Percentiles rank a stretch among this genome's conserved stretches.
phyloP scores from a whole-genome alignment of 2,888 invertebrate species.

The Zygaena filipendulae region DNA sequence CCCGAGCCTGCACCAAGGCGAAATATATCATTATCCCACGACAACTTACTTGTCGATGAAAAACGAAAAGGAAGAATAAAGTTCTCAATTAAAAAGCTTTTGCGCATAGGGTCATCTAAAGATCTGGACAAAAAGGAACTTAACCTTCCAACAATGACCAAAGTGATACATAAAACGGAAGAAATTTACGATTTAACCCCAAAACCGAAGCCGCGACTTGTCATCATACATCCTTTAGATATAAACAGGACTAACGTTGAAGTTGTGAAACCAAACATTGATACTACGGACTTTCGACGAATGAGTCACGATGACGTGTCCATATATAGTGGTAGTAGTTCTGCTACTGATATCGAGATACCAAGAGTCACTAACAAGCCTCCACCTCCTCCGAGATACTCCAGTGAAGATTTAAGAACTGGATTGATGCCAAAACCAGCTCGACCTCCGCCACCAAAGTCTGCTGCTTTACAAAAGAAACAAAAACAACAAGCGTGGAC shows the following conservation, averaged over 20 bases:
- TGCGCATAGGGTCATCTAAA: constrained; percentile 81
- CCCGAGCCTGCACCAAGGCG: constrained; percentile 78
- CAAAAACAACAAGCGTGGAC: constrained; percentile 65
- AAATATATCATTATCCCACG: constrained; percentile 79
- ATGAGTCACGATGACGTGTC: constrained; percentile 64
- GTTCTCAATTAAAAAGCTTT: constrained; percentile 85
- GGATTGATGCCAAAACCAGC: constrained; percentile 71
- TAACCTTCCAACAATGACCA: constrained; percentile 39
- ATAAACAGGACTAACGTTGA: constrained; percentile 85
- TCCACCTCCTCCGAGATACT: constrained; percentile 80
- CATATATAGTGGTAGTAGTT: constrained; percentile 54
- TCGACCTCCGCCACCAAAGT: constrained; percentile 80
- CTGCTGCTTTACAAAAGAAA: constrained; percentile 71
- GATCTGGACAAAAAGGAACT: constrained; percentile 72
- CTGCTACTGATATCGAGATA: constrained; percentile 42
- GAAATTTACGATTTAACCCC: constrained; percentile 68
- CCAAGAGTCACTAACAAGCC: constrained; percentile 68
- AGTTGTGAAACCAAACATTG: constrained; percentile 72
- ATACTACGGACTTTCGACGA: constrained; percentile 44
- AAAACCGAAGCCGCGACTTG: constrained; percentile 78
- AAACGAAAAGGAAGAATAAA: constrained; percentile 78
- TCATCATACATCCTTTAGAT: constrained; percentile 90
- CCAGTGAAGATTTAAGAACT: constrained; percentile 56
- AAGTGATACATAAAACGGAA: constrained; percentile 59
- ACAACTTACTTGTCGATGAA: constrained; percentile 71